These are phyloP conservation scores for Numenius arquata DNA, from an alignment of 2,113 vertebrate species.

Conservation along the genomic window DNA sequence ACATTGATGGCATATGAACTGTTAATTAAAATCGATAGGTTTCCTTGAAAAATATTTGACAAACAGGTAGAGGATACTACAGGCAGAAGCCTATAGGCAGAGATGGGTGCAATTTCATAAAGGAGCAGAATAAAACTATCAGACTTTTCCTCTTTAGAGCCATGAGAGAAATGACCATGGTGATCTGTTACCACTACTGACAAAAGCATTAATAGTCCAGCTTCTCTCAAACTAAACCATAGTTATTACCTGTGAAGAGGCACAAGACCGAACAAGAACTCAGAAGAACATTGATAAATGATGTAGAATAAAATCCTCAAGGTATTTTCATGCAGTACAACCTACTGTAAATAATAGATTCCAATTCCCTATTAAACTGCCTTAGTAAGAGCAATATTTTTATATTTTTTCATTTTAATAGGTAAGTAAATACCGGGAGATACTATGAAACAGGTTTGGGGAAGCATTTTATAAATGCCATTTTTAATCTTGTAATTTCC, in stretches of 20 bases:
- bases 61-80: neutral
- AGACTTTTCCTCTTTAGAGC: neutral
- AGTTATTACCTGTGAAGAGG: neutral
- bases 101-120: neutral
- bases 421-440: neutral
- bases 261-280: neutral
- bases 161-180: neutral
- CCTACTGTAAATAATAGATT: neutral
- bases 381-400: neutral
- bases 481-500: neutral
- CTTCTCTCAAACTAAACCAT: neutral
- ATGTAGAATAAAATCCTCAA: neutral
- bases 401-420: neutral
- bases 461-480: neutral
- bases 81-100: neutral
- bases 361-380: neutral
- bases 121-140: neutral
- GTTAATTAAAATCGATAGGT: neutral
- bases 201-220: neutral
- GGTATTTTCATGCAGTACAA: neutral
- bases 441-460: neutral
- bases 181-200: neutral
- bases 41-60: neutral
- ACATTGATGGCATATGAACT: neutral
- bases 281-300: neutral